Evolutionary conservation across 30 jellyfish, hydroid and myxozoan genomes (phyloP).

Genomic region (Chrysaora quinquecirrha): DNA sequence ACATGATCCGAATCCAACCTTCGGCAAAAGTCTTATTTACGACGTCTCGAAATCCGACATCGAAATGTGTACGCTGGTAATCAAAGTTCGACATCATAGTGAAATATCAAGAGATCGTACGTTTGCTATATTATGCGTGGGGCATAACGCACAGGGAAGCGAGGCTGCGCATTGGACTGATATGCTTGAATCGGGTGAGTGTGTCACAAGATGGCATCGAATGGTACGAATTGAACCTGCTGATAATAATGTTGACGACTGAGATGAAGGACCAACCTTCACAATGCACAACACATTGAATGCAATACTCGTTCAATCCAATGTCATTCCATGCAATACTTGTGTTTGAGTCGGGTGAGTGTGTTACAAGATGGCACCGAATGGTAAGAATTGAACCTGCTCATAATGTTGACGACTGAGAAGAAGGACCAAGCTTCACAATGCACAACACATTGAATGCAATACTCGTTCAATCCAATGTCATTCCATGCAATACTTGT

Average conservation of each 20-base stretch:
- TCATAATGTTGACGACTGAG: slow-evolving; percentile 13
- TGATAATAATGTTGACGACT: slow-evolving; percentile 41
- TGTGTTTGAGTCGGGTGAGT: slow-evolving; percentile 79
- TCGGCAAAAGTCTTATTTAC: slow-evolving; percentile 76
- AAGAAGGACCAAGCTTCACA: too few species aligned
- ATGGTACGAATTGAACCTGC: slow-evolving; percentile 94
- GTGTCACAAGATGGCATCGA: slow-evolving; percentile 97
- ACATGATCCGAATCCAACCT: slow-evolving; percentile 98
- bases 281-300: too few species aligned
- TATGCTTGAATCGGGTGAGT: slow-evolving; percentile 81
- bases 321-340: too few species aligned
- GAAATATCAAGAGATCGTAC: slow-evolving; percentile 93
- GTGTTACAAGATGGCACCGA: slow-evolving; percentile 97
- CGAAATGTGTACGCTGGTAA: slow-evolving; percentile 77
- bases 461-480: too few species aligned
- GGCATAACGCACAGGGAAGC: slow-evolving; percentile 86
- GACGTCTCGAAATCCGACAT: slow-evolving; percentile 73
- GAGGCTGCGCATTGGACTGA: slow-evolving; percentile 98
- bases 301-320: too few species aligned
- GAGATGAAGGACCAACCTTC: too few species aligned
- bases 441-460: too few species aligned
- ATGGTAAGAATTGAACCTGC: slow-evolving; percentile 94
- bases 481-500: too few species aligned
- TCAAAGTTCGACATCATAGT: slow-evolving; percentile 92
- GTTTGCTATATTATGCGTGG: slow-evolving; percentile 91